Conservation (phyloP, 2,113 vertebrate genomes). For the Pedionomus torquatus region DNA sequence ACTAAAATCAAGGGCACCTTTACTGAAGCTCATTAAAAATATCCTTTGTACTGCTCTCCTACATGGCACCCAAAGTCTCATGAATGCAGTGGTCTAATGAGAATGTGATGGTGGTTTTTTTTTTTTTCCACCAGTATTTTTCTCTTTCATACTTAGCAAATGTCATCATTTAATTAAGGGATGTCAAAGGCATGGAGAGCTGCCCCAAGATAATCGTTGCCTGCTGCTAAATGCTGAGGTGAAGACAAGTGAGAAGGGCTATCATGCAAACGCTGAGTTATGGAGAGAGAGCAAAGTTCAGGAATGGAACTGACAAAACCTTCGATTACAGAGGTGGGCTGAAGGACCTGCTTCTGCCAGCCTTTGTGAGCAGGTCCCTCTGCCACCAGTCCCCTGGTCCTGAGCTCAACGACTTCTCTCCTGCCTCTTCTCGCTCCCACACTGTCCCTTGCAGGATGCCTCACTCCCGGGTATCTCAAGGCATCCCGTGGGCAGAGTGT, state of each 20-base stretch:
- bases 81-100: constrained; percentile 27
- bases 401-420: not conserved
- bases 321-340: not conserved
- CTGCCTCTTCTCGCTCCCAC: not conserved
- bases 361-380: not conserved
- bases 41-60: not conserved
- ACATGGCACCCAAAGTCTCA: constrained; percentile 11
- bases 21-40: constrained; percentile 54
- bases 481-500: not conserved
- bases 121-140: constrained; percentile 14
- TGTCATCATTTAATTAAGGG: constrained; percentile 69
- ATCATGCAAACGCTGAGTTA: not conserved
- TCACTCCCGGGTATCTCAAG: fast-evolving
- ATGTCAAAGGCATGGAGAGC: constrained; percentile 54
- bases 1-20: constrained; percentile 54
- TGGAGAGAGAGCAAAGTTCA: constrained; percentile 11
- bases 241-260: constrained; percentile 38
- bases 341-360: not conserved
- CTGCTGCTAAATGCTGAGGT: constrained; percentile 57
- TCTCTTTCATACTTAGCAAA: constrained; percentile 34
- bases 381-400: fast-evolving
- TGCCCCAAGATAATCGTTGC: constrained; percentile 31
- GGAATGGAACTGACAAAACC: not conserved
- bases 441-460: not conserved
- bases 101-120: not conserved